Conservation (phyloP, 1,140 invertebrate species). For the Papilio aristodemus region DNA sequence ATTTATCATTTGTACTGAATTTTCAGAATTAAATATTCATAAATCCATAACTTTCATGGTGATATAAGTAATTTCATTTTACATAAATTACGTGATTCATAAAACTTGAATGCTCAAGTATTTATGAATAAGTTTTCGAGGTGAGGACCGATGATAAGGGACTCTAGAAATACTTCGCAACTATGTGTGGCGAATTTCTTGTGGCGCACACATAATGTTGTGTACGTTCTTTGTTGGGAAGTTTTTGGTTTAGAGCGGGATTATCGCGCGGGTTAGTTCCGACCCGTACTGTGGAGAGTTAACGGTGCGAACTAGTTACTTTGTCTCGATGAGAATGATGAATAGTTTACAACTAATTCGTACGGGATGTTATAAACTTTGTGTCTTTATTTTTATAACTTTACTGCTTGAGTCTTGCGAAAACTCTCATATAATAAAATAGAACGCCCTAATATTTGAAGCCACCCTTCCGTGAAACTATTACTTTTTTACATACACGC, state of each 20-base stretch:
- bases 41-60: too few relatives aligned
- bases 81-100: too few relatives aligned
- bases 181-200: conserved; percentile 22
- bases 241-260: conserved; percentile 27
- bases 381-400: neutral
- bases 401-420: neutral
- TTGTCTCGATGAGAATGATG: conserved; percentile 5
- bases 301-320: neutral
- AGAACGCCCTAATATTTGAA: too few relatives aligned
- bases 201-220: conserved; percentile 24
- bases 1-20: too few relatives aligned
- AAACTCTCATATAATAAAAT: too few relatives aligned
- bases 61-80: too few relatives aligned
- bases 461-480: too few relatives aligned
- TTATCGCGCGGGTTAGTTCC: conserved; percentile 14
- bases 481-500: neutral
- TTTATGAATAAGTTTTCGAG: neutral
- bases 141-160: conserved; percentile 5
- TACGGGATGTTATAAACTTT: neutral
- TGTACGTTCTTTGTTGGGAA: conserved; percentile 22
- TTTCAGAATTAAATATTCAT: too few relatives aligned
- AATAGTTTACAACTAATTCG: neutral
- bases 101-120: too few relatives aligned
- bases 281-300: neutral
- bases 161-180: neutral